Evolutionary conservation across 2,113 vertebrate species (phyloP).

Genomic region (Archocentrus centrarchus): DNA sequence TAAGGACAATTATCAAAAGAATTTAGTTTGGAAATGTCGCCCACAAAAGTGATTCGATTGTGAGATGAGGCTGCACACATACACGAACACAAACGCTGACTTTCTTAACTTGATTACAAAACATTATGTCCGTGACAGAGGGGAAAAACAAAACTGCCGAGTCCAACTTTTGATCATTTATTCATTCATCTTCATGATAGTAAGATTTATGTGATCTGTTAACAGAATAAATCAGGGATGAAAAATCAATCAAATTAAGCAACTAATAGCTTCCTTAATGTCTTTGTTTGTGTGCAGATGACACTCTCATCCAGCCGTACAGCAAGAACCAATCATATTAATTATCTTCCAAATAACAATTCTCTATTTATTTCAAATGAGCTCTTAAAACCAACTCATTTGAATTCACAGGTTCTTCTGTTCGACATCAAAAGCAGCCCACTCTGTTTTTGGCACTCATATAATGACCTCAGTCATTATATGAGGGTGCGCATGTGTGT

Average conservation of each 20-base stretch:
- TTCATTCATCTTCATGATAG: conserved; percentile 7
- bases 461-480: conserved; percentile 28
- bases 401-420: conserved; percentile 49
- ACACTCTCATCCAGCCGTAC: conserved; percentile 64
- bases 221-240: conserved; percentile 74
- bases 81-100: background rate
- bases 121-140: background rate
- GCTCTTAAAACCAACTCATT: conserved; percentile 55
- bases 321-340: conserved; percentile 69
- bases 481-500: background rate
- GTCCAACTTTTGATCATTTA: conserved; percentile 1
- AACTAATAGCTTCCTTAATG: conserved; percentile 75
- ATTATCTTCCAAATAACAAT: conserved; percentile 68
- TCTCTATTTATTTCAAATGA: conserved; percentile 62
- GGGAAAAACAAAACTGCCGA: conserved; percentile 1
- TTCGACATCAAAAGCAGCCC: conserved; percentile 43
- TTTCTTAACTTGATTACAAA: conserved; percentile 5
- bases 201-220: conserved; percentile 57
- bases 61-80: background rate
- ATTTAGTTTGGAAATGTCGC: background rate
- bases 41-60: background rate
- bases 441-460: conserved; percentile 1
- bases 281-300: conserved; percentile 74
- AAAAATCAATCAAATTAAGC: conserved; percentile 79
- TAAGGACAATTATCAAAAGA: conserved; percentile 76